Evolutionary conservation across 2,888 invertebrate genomes (phyloP).

Genomic region (Myopa testacea): DNA sequence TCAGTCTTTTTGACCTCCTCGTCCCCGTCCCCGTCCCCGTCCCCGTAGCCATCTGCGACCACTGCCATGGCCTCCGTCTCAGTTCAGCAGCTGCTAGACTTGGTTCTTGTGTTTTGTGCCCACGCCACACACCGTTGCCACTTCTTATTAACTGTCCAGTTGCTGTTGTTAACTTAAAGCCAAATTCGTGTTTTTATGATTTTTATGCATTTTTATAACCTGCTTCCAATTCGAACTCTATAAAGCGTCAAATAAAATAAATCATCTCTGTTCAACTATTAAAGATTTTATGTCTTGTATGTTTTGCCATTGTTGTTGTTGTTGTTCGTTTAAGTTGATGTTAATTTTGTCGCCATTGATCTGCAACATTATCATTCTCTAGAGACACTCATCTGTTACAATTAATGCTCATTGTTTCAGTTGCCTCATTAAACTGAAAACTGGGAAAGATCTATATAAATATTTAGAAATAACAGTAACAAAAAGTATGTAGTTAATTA

Average conservation of each 20-base stretch:
- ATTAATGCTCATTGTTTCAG: constrained; percentile 17
- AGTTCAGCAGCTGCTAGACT: too few relatives aligned
- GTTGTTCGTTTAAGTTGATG: not conserved
- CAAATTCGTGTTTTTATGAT: constrained; percentile 7
- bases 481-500: too few relatives aligned
- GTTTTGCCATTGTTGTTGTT: not conserved
- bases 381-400: not conserved
- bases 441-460: too few relatives aligned
- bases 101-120: not conserved
- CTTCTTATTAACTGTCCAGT: too few relatives aligned
- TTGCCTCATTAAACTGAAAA: constrained; percentile 1
- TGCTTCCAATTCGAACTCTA: constrained; percentile 4
- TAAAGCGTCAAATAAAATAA: constrained; percentile 23
- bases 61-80: not conserved
- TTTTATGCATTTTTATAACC: constrained; percentile 23
- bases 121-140: too few relatives aligned
- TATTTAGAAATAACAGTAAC: too few relatives aligned
- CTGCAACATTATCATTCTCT: not conserved
- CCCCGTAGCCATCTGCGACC: too few relatives aligned
- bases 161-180: constrained; percentile 8
- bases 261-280: constrained; percentile 2
- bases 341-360: not conserved
- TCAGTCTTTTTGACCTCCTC: not conserved
- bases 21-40: not conserved
- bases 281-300: constrained; percentile 1